Percentiles rank a stretch among this genome's conserved stretches.
These are phyloP conservation scores for Enoplosus armatus DNA, from an alignment of 2,797 vertebrate species.

Conservation along the genomic window DNA sequence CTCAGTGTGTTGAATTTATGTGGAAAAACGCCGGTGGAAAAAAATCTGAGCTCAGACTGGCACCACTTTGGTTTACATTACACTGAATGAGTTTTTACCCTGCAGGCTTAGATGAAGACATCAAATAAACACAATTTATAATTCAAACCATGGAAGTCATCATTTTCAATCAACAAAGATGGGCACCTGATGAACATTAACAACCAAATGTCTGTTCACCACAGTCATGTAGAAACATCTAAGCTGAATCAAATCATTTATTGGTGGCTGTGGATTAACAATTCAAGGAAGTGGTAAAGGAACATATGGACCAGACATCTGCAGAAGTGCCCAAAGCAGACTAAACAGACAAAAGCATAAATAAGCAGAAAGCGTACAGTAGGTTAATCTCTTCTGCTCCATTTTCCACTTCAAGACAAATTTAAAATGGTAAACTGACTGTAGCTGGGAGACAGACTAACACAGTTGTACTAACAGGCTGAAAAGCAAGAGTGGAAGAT, in stretches of 20 bases:
- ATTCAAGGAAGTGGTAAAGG: not conserved
- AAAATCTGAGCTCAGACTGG: constrained; percentile 18
- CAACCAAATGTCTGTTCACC: not conserved
- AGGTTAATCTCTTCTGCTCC: constrained; percentile 19
- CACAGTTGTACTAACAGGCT: not conserved
- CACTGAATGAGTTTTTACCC: constrained; percentile 20
- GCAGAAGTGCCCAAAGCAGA: constrained; percentile 18
- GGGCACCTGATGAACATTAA: not conserved
- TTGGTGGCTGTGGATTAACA: not conserved
- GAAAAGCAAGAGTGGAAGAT: constrained; percentile 24
- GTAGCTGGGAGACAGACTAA: constrained; percentile 24
- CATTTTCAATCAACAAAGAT: constrained; percentile 15
- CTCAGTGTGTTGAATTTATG: constrained; percentile 36
- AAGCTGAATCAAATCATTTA: not conserved
- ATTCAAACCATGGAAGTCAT: constrained; percentile 2
- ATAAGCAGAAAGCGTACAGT: constrained; percentile 20
- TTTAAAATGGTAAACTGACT: constrained; percentile 20
- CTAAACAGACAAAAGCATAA: constrained; percentile 46
- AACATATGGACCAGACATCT: constrained; percentile 21
- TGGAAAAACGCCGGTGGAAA: constrained; percentile 48
- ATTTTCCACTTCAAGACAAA: constrained; percentile 42
- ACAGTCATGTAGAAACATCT: not conserved
- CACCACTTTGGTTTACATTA: constrained; percentile 27
- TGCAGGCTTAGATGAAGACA: constrained; percentile 13
- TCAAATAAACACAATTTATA: constrained; percentile 36